These are phyloP conservation scores for Automeris io DNA, from an alignment of 2,888 invertebrate genomes.

Conservation along the genomic window DNA sequence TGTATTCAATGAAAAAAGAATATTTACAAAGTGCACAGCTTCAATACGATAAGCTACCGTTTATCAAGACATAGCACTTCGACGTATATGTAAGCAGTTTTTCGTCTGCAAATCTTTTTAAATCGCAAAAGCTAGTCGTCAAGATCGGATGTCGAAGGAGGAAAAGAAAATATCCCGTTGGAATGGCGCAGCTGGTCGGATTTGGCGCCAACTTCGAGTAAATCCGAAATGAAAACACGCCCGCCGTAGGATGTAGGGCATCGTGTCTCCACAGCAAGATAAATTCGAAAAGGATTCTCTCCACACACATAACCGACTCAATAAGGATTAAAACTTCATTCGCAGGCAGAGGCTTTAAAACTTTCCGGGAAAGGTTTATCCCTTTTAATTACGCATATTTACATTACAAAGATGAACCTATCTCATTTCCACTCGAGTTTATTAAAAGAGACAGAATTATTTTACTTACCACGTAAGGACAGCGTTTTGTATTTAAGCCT, in stretches of 20 bases:
- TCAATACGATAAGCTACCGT: too few relatives aligned
- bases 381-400: conserved; percentile 56
- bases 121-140: conserved; percentile 72
- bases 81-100: conserved; percentile 57
- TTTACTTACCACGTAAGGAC: conserved; percentile 22
- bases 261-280: conserved; percentile 50
- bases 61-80: neutral
- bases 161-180: conserved; percentile 69
- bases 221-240: conserved; percentile 74
- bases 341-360: conserved; percentile 50
- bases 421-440: conserved; percentile 21
- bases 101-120: conserved; percentile 68
- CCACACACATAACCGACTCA: conserved; percentile 60
- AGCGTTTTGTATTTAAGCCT: conserved; percentile 39
- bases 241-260: conserved; percentile 55
- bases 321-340: conserved; percentile 70
- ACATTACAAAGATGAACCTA: conserved; percentile 33
- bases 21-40: too few relatives aligned
- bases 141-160: conserved; percentile 64
- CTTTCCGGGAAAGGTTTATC: conserved; percentile 51
- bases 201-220: conserved; percentile 65
- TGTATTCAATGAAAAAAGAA: too few relatives aligned
- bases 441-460: conserved; percentile 23
- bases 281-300: conserved; percentile 64
- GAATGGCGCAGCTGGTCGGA: conserved; percentile 65